phyloP scores from a whole-genome alignment of 2,113 vertebrate genomes.

The Chaenocephalus aceratus region DNA sequence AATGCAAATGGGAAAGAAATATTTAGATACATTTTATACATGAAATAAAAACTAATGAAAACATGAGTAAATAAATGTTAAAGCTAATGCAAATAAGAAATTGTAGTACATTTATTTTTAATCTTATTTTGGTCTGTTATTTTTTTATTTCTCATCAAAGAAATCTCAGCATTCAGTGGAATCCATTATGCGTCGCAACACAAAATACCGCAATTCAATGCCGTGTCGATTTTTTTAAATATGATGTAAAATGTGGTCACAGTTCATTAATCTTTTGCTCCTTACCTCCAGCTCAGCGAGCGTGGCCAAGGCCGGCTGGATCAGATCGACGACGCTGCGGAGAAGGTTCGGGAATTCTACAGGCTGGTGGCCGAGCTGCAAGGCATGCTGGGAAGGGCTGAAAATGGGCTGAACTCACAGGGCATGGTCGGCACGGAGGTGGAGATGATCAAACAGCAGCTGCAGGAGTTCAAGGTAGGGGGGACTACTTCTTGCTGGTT shows the following conservation, averaged over 20 bases:
- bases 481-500: not conserved
- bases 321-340: slow-evolving; percentile 88
- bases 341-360: slow-evolving; percentile 91
- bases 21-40: too few relatives aligned
- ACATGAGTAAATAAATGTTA: too few relatives aligned
- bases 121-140: too few relatives aligned
- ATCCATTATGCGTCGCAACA: too few relatives aligned
- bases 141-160: too few relatives aligned
- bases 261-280: not conserved
- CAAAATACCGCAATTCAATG: too few relatives aligned
- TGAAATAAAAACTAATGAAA: too few relatives aligned
- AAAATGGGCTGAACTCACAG: slow-evolving; percentile 89
- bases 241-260: not conserved
- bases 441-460: slow-evolving; percentile 93
- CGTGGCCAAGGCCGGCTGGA: slow-evolving; percentile 88
- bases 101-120: too few relatives aligned
- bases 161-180: too few relatives aligned
- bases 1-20: too few relatives aligned
- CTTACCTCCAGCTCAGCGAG: slow-evolving; percentile 82
- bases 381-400: slow-evolving; percentile 86
- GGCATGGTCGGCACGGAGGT: slow-evolving; percentile 94
- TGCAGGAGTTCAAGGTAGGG: slow-evolving; percentile 96
- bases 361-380: slow-evolving; percentile 87
- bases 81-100: too few relatives aligned
- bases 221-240: not conserved